Evolutionary conservation across 2,888 invertebrate genomes (phyloP).

Genomic region (Polydrusus pterygomalis): DNA sequence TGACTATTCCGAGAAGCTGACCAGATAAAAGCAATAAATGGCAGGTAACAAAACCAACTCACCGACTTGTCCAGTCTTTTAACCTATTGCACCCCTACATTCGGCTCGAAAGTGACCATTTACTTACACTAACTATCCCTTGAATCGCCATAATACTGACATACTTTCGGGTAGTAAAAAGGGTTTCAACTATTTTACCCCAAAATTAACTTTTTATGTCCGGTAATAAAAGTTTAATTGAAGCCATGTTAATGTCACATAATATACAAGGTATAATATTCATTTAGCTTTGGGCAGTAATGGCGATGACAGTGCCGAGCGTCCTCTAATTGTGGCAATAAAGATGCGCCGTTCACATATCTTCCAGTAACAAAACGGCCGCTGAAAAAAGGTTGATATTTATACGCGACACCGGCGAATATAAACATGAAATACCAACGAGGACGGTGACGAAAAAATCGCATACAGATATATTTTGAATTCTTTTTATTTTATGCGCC

Average conservation of each 20-base stretch:
- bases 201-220: slow-evolving; percentile 49
- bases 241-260: slow-evolving; percentile 59
- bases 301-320: slow-evolving; percentile 58
- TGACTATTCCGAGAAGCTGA: too few relatives aligned
- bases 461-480: slow-evolving; percentile 70
- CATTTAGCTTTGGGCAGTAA: slow-evolving; percentile 56
- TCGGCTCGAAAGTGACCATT: background rate
- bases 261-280: slow-evolving; percentile 58
- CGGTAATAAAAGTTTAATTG: slow-evolving; percentile 57
- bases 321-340: slow-evolving; percentile 68
- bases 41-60: background rate
- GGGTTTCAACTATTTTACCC: slow-evolving; percentile 37
- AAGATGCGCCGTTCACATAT: slow-evolving; percentile 62
- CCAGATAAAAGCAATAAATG: background rate
- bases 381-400: slow-evolving; percentile 67
- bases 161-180: slow-evolving; percentile 45
- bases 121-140: slow-evolving; percentile 5
- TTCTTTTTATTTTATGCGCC: slow-evolving; percentile 71
- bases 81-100: background rate
- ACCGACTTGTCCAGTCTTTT: background rate
- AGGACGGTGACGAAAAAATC: slow-evolving; percentile 70
- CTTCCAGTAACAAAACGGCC: slow-evolving; percentile 54
- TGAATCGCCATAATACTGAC: slow-evolving; percentile 30
- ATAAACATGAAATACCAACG: slow-evolving; percentile 72
- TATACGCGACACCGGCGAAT: slow-evolving; percentile 71